Percentiles rank a stretch among this genome's conserved stretches.
phyloP scores from a whole-genome alignment of 1,140 invertebrate genomes.

The Monochamus saltuarius region DNA sequence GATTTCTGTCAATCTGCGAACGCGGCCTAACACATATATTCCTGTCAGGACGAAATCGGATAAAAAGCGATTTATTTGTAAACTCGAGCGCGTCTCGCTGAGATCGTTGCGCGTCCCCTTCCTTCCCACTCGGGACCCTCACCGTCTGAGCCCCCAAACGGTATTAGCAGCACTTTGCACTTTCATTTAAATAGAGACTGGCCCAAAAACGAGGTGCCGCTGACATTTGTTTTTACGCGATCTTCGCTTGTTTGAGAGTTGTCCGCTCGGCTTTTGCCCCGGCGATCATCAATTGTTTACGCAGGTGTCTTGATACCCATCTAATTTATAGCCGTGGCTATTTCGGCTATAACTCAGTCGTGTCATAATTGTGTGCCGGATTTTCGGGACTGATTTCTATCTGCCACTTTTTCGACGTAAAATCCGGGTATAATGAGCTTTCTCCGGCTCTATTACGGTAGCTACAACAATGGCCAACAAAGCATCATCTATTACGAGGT shows the following conservation, averaged over 20 bases:
- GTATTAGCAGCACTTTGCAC: constrained; percentile 41
- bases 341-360: constrained; percentile 35
- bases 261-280: constrained; percentile 36
- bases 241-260: constrained; percentile 25
- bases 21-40: constrained; percentile 37
- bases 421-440: constrained; percentile 28
- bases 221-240: constrained; percentile 42
- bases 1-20: constrained; percentile 42
- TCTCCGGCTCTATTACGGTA: constrained; percentile 19
- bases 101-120: constrained; percentile 28
- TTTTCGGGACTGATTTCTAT: constrained; percentile 36
- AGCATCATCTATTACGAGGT: constrained; percentile 18
- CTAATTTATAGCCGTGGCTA: constrained; percentile 38
- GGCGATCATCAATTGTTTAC: constrained; percentile 39
- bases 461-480: constrained; percentile 7
- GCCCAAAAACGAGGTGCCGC: constrained; percentile 36
- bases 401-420: constrained; percentile 32
- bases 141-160: constrained; percentile 30
- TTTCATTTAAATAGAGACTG: constrained; percentile 33
- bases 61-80: constrained; percentile 44
- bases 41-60: constrained; percentile 38
- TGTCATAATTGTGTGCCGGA: constrained; percentile 41
- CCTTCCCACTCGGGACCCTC: background rate
- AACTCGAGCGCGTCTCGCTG: constrained; percentile 23
- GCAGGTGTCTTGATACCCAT: constrained; percentile 43